phyloP scores from a whole-genome alignment of 2,113 vertebrate species.

The Ammospiza caudacuta region DNA sequence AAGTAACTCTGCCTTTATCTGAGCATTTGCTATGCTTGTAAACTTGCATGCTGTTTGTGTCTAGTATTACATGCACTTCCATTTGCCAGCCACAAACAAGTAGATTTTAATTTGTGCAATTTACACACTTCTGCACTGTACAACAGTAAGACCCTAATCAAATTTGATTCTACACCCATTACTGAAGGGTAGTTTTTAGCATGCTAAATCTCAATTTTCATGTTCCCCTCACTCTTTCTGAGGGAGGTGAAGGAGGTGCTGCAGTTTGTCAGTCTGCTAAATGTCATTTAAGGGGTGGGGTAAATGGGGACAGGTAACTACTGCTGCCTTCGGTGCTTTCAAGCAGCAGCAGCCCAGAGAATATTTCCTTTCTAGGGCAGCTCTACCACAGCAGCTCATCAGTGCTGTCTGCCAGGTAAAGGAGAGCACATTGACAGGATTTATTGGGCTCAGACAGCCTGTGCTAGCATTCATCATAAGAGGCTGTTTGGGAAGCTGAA shows the following conservation, averaged over 20 bases:
- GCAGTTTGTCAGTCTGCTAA: neutral
- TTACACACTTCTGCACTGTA: neutral
- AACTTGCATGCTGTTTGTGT: neutral
- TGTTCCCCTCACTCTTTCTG: slow-evolving; percentile 1
- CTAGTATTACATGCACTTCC: neutral
- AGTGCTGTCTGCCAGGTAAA: neutral
- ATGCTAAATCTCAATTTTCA: neutral
- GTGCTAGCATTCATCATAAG: neutral
- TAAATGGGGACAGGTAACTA: neutral
- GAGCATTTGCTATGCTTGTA: neutral
- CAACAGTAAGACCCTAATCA: neutral
- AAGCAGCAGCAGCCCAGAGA: neutral
- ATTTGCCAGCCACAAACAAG: neutral
- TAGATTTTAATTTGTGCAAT: slow-evolving; percentile 3
- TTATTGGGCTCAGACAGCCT: neutral
- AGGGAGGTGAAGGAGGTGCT: neutral
- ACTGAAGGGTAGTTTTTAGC: neutral
- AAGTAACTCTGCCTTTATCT: slow-evolving; percentile 15
- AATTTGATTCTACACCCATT: neutral
- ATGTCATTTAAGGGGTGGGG: neutral
- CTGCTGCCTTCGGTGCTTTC: neutral
- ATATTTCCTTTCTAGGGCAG: neutral
- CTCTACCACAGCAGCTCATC: neutral
- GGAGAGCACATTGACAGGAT: neutral
- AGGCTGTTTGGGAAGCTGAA: neutral